Evolutionary conservation across 2,113 vertebrate species (phyloP), one percentile per base, ranked within the genome.

Genomic region (Tragulus kanchil): DNA sequence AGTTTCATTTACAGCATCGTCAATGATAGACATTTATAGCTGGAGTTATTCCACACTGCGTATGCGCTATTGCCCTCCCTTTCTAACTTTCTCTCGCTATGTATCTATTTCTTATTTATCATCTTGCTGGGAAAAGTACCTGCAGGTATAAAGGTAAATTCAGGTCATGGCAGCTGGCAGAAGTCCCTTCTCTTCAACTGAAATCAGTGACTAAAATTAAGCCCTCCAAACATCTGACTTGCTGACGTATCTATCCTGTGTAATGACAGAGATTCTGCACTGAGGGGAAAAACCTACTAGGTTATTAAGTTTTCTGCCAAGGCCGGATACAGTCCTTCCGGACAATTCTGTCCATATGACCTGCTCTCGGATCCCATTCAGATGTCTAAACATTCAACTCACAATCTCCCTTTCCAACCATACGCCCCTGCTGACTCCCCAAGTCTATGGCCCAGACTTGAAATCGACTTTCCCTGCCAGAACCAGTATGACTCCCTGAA

Each of bases 141-240:
- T 96, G 12, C 64, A 79, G 28, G 2, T 69, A 58, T 59, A 85
- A 95, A 96, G 91, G 93, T 89, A 92, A 96, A 96, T 85, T 89
- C 69, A 94, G 94, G 86, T 75, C 83, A 84, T 17, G 17, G 54
- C 69, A 71, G 52, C 64, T 88, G 73, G 93, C 95, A 94, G 26
- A 97, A 45, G 59, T 95, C 56, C 71, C 64, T 96, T 95, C 56
- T 90, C 50, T 94, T 93, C 73, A 85, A 95, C n/a, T 90, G 69
- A 97, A 94, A 88, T 89, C 93, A 54, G 61, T 73, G 50, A 95
- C 91, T 97, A 95, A 97, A 98, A 93, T 94, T 95, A 96, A 94
- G 83, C 50, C 28, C 75, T 78, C 61, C 50, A 83, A 90, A 89
- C 92, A 97, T 95, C 85, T 83, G 95, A 94, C 87, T 94, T 85